A percentile compares a stretch with the other conserved stretches of the same genome.
Evolutionary conservation across 2,888 invertebrate species (phyloP).

Genomic region (Hipparchia semele): DNA sequence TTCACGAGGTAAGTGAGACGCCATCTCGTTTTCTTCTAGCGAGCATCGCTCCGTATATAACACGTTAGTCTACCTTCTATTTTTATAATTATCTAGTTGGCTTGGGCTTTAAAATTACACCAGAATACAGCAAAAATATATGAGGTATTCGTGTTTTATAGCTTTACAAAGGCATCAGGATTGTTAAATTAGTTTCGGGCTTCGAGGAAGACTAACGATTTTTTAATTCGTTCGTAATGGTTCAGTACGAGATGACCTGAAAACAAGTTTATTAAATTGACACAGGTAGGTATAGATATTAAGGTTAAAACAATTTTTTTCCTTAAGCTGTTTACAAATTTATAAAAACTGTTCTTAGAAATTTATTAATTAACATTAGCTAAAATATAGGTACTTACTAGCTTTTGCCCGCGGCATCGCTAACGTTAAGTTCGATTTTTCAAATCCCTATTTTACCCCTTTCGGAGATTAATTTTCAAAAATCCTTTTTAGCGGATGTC

Average conservation of each 20-base stretch:
- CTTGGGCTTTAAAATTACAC: slow-evolving; percentile 18
- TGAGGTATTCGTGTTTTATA: not conserved
- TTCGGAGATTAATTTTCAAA: no score
- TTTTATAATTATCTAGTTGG: slow-evolving; percentile 31
- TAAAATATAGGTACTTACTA: no score
- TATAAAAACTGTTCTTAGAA: no score
- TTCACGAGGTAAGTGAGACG: slow-evolving; percentile 37
- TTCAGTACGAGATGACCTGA: not conserved
- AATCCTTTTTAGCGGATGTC: no score
- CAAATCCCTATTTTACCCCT: no score
- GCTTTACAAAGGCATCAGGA: slow-evolving; percentile 5
- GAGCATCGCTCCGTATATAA: slow-evolving; percentile 28
- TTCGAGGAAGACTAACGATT: slow-evolving; percentile 18
- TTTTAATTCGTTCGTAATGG: slow-evolving; percentile 21
- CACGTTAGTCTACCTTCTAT: slow-evolving; percentile 42
- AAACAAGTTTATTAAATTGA: not conserved
- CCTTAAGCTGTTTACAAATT: not conserved
- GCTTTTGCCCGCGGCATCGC: no score
- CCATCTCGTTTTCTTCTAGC: slow-evolving; percentile 41
- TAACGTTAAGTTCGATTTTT: no score
- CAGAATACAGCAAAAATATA: slow-evolving; percentile 9
- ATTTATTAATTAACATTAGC: no score
- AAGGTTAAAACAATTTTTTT: not conserved
- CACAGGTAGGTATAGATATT: not conserved
- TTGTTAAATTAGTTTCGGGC: not conserved